A percentile compares a stretch with the other conserved stretches of the same genome.
Conservation (phyloP, 1,140 invertebrate genomes). For the Solen grandis region DNA sequence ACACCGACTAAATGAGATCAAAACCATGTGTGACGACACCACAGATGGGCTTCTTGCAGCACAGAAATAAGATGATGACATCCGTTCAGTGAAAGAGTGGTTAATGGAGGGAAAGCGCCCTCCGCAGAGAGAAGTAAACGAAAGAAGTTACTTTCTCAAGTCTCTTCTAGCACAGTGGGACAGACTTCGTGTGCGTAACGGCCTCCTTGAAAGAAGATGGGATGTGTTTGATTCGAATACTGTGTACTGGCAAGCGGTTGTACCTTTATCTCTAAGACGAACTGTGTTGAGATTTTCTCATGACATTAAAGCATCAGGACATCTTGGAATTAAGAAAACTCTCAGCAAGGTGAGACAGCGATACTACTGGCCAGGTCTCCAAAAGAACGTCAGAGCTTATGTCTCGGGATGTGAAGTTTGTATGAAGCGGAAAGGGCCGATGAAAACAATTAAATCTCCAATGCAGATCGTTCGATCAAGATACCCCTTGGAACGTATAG, state of each 20-base stretch:
- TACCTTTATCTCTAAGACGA: too few relatives aligned
- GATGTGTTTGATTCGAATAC: not conserved
- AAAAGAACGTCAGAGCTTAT: not conserved
- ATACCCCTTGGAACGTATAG: not conserved
- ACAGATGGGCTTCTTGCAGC: too few relatives aligned
- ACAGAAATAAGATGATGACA: too few relatives aligned
- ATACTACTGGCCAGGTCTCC: slow-evolving; percentile 11
- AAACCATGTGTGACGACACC: too few relatives aligned
- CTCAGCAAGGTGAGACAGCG: not conserved
- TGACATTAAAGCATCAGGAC: not conserved
- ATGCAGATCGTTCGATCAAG: not conserved
- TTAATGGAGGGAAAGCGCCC: not conserved
- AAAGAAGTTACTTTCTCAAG: not conserved
- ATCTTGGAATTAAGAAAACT: not conserved
- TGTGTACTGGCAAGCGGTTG: not conserved
- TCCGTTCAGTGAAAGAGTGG: not conserved
- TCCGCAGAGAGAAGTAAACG: not conserved
- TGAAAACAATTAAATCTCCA: not conserved
- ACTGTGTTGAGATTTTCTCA: too few relatives aligned
- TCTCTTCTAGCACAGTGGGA: not conserved
- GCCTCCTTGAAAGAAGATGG: not conserved
- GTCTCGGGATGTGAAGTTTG: slow-evolving; percentile 1
- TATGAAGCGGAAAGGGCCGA: not conserved
- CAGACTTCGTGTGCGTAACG: not conserved
- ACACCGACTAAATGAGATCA: too few relatives aligned